Evolutionary conservation across 2,888 invertebrate species (phyloP), one percentile per base, ranked within the genome.

Genomic region (Ophion obscuratus): DNA sequence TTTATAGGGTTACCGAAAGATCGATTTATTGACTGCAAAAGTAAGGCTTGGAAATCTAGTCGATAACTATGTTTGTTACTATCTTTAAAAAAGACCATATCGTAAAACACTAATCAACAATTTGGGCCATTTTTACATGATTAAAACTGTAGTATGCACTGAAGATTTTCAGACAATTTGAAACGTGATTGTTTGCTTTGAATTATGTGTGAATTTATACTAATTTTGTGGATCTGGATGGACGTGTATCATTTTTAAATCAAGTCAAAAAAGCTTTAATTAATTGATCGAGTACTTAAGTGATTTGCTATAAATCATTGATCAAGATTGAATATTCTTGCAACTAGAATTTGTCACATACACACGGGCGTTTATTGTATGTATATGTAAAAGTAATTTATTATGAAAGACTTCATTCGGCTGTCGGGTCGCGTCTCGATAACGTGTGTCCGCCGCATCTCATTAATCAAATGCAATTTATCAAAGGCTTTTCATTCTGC

Each of bases 401-500:
- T 70, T 62, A 61, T 17, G 61, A 70, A 70, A 70, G 44, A 47
- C 27, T 64, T 64, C 40, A 61, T 70, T 44, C n/a, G 61, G 61
- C 78, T 70, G 44, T 62, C 53, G 31, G 68, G 4, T 61, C n/a
- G 44, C 31, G 68, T 40, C 24, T 61, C 31, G 44, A 68, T 57
- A 71, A 31, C 57, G 9, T 36, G 64, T 53, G 76, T 76, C 66
- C 62, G n/a, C 24, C 67, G 40, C 36, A 68, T 67, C 40, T 68
- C 59, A 68, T 78, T 59, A 68, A 78, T 79, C n/a, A 79, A 70
- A 70, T 20, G 44, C 47, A 20, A 61, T 70, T 24, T 31, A 61
- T 71, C 17, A 47, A 47, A 20, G 2, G 14, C 20, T 24, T 36
- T 44, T 68, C 17, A 20, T 6, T 40, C 9, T 64, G 62, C 31